Evolutionary conservation across 1,140 invertebrate species (phyloP).

Genomic region (Zaprionus ornatus): DNA sequence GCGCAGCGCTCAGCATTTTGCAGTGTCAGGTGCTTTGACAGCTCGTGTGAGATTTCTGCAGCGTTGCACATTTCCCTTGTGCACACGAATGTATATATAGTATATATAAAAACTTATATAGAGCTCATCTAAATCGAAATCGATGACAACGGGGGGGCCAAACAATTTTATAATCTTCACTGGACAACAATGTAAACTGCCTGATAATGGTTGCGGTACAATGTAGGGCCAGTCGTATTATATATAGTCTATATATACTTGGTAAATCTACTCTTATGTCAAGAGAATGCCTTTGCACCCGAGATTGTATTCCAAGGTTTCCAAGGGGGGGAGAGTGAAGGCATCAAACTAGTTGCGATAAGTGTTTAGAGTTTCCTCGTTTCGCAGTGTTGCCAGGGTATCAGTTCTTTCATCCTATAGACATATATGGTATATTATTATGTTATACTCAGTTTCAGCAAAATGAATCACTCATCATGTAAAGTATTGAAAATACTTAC

Average conservation of each 20-base stretch:
- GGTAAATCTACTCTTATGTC: background rate
- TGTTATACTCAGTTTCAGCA: background rate
- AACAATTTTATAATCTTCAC: background rate
- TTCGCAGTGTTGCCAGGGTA: background rate
- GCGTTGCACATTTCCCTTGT: background rate
- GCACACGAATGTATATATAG: background rate
- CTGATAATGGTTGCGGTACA: background rate
- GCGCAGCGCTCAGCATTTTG: slow-evolving; percentile 5
- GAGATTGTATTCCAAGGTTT: background rate
- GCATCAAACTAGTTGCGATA: background rate
- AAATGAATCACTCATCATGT: background rate
- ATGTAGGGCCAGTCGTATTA: background rate
- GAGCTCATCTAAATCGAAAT: background rate
- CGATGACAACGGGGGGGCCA: background rate
- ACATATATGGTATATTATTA: background rate
- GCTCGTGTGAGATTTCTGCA: slow-evolving; percentile 15
- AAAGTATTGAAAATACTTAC: background rate
- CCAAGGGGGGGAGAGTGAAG: too few species aligned
- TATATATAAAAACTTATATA: background rate
- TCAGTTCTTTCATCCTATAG: too few species aligned
- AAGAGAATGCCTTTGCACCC: background rate
- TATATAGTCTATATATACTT: background rate
- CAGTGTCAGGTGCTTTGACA: slow-evolving; percentile 24
- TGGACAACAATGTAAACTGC: background rate
- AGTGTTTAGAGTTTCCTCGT: background rate